phyloP scores from a whole-genome alignment of 2,113 vertebrate genomes.

The Barnardius zonarius region DNA sequence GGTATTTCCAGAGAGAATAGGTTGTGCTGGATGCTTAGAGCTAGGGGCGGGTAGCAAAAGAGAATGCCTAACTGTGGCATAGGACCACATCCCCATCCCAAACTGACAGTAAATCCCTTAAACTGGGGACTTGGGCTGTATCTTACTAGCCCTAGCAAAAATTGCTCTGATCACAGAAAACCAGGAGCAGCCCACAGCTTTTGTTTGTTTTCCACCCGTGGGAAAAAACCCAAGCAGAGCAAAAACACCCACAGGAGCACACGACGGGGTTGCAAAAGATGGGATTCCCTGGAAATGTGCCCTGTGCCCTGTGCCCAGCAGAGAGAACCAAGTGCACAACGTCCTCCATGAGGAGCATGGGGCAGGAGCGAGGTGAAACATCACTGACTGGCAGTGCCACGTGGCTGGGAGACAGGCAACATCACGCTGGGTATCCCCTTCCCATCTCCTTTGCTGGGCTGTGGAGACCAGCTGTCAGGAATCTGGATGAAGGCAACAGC shows the following conservation, averaged over 20 bases:
- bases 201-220: not conserved
- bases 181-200: not conserved
- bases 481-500: not conserved
- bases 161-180: not conserved
- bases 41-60: not conserved
- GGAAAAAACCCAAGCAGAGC: not conserved
- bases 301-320: not conserved
- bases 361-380: not conserved
- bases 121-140: not conserved
- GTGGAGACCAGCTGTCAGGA: fast-evolving
- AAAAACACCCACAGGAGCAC: not conserved
- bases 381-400: not conserved
- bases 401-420: not conserved
- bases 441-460: fast-evolving
- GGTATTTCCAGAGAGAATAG: not conserved
- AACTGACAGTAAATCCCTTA: not conserved
- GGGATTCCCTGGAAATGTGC: fast-evolving
- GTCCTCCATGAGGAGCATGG: fast-evolving
- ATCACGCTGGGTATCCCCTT: not conserved
- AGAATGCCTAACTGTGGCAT: fast-evolving
- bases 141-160: not conserved
- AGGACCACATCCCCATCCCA: not conserved
- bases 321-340: fast-evolving
- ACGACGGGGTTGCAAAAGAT: fast-evolving
- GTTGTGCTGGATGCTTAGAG: not conserved